Base-by-base conservation (phyloP, 2,888 invertebrate genomes). In the Argyresthia albistria region DNA sequence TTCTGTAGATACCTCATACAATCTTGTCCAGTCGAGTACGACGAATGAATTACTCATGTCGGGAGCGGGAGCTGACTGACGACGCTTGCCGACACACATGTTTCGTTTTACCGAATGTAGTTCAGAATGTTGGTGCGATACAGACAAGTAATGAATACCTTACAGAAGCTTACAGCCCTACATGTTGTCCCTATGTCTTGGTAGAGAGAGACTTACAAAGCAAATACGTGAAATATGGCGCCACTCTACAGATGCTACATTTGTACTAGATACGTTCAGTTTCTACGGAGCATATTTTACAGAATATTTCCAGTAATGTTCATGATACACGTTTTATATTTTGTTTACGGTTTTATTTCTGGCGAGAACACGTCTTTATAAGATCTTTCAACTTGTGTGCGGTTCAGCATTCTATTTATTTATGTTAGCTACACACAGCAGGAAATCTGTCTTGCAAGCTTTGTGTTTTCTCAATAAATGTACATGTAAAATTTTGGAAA, bases 321-420 rank as follows among this genome's bases (percentile, higher is more conserved):
- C 25, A 25, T 25, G 2, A 25, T 25, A 62, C 60, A 57, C 57
- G 43, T 57, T 57, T 60, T 56, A 56, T 56, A 53, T 61, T 60
- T 58, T 70, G 73, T 76, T 76, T 76, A 70, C 60, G 63, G 25
- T 63, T 65, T 66, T 56, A 61, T 61, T 60, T 56, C 63, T 64
- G 61, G 60, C 64, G 63, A 60, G 60, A 48, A 48, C 48, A 37
- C 60, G 61, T 80, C 80, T 84, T 81, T 75, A 70, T 68, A 70
- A 70, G 69, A 76, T 82, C 82, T 80, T 78, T 82, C 82, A 79
- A 66, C 65, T 59, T 74, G 76, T 77, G 75, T 72, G 76, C 68
- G 64, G 80, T 80, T 81, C 79, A 82, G 79, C 61, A 80, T 71
- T 80, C 77, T 73, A 14, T 37, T 37, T 37, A 48, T 48, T 48